Evolutionary conservation across 2,797 vertebrate species (phyloP), one percentile per base, ranked within the genome.

Genomic region (Chlorospingus semifuscus): DNA sequence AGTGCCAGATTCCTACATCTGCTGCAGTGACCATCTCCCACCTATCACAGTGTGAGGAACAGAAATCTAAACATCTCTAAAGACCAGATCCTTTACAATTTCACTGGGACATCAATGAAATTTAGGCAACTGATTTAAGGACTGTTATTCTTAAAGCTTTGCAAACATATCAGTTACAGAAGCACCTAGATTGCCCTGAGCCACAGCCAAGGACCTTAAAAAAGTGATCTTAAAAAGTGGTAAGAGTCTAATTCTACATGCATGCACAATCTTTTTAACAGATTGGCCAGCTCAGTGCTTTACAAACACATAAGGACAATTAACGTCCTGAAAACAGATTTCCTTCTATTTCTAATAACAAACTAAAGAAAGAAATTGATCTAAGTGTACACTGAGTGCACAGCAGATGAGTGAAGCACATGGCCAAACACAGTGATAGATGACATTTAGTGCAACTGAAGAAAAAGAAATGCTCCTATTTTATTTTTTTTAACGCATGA

Each of bases 121-220:
- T 63, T 47, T 44, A 79, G 42, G 36, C 12, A 60, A n/a, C 9
- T 36, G 34, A 80, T 69, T 74, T 20, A 56, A 63, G 21, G 36
- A 34, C 3, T 64, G 15, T 41, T 60, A 65, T 30, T 69, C 39
- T 61, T 66, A 42, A 68, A 76, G 55, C 11, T 46, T 70, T 60
- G 20, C 24, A 27, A 7, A 29, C 0, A 0, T 18, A 41, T 6
- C 37, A 24, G 42, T 36, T 56, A 50, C 23, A 46, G 44, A 66
- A 39, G 24, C 8, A 71, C 20, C 7, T 8, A n/a, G 17, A 69
- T 9, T 59, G 24, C 53, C 30, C 37, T 49, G 11, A 71, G 49
- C 13, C 44, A 34, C 39, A 61, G 34, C 5, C 20, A 70, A 87
- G 32, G 16, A 42, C n/a, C 39, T 39, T 29, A 34, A 52, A 46